Conservation (phyloP, 2,888 invertebrate genomes). For the Ptychoptera contaminata region DNA sequence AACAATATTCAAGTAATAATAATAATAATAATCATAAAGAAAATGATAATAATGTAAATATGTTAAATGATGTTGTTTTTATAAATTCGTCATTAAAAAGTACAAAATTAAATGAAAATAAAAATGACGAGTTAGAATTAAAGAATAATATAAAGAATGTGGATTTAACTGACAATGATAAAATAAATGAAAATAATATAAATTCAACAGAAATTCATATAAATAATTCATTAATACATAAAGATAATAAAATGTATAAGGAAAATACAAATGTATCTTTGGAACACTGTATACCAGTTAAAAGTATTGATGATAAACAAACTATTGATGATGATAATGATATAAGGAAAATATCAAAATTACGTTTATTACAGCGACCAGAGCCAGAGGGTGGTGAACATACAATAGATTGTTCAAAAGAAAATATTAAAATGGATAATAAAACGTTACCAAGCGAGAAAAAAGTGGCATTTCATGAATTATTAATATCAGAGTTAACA, state of each 20-base stretch:
- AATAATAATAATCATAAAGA: too few species aligned
- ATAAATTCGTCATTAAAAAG: slow-evolving; percentile 15
- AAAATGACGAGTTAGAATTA: not conserved
- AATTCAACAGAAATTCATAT: slow-evolving; percentile 2
- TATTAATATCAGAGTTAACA: slow-evolving; percentile 52
- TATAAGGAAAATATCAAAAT: too few species aligned
- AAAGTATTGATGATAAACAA: not conserved
- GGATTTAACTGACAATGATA: not conserved
- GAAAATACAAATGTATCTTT: slow-evolving; percentile 2
- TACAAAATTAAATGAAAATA: slow-evolving; percentile 4
- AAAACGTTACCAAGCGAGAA: slow-evolving; percentile 19
- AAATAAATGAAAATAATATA: slow-evolving; percentile 4
- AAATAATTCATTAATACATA: not conserved
- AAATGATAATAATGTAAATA: slow-evolving; percentile 16
- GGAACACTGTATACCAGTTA: slow-evolving; percentile 10
- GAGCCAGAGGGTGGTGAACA: slow-evolving; percentile 12
- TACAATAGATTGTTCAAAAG: slow-evolving; percentile 1
- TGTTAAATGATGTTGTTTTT: slow-evolving; percentile 13
- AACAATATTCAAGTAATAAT: too few species aligned
- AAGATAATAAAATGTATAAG: too few species aligned
- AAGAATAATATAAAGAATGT: not conserved
- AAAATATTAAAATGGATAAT: slow-evolving; percentile 1
- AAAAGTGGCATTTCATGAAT: slow-evolving; percentile 39
- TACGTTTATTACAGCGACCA: slow-evolving; percentile 9
- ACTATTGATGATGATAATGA: too few species aligned